Evolutionary conservation across 2,888 invertebrate genomes (phyloP).

Genomic region (Diloba caeruleocephala): DNA sequence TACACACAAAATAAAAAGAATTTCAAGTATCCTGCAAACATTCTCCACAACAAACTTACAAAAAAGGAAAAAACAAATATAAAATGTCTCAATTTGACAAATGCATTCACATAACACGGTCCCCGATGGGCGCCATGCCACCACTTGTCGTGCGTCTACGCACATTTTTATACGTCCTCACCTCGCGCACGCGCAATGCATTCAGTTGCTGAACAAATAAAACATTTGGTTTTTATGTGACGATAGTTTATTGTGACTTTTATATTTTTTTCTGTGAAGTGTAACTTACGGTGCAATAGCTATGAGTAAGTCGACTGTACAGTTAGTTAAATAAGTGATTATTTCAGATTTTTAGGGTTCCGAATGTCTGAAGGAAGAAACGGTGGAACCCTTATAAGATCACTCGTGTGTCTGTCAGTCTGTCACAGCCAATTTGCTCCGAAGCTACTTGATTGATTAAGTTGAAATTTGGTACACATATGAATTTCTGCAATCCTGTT

Average conservation of each 20-base stretch:
- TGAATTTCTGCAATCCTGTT: too few relatives aligned
- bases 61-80: slow-evolving; percentile 40
- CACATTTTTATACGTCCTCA: slow-evolving; percentile 73
- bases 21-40: neutral
- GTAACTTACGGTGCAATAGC: slow-evolving; percentile 27
- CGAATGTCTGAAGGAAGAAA: too few relatives aligned
- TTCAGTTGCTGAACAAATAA: slow-evolving; percentile 46
- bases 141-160: slow-evolving; percentile 68
- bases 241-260: slow-evolving; percentile 40
- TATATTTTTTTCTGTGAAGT: slow-evolving; percentile 35
- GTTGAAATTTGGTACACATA: too few relatives aligned
- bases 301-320: neutral
- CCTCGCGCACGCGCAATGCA: slow-evolving; percentile 51
- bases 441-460: too few relatives aligned
- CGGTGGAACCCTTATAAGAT: too few relatives aligned
- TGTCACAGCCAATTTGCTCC: too few relatives aligned
- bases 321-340: too few relatives aligned
- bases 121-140: slow-evolving; percentile 69
- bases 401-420: too few relatives aligned
- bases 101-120: slow-evolving; percentile 69
- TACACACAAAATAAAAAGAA: too few relatives aligned
- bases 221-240: slow-evolving; percentile 38
- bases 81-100: slow-evolving; percentile 68
- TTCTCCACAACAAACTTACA: neutral
- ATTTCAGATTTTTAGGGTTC: too few relatives aligned